A percentile compares a stretch with the other conserved stretches of the same genome.
Evolutionary conservation across 1,140 invertebrate species (phyloP).

Genomic region (Cyclargus thomasi): DNA sequence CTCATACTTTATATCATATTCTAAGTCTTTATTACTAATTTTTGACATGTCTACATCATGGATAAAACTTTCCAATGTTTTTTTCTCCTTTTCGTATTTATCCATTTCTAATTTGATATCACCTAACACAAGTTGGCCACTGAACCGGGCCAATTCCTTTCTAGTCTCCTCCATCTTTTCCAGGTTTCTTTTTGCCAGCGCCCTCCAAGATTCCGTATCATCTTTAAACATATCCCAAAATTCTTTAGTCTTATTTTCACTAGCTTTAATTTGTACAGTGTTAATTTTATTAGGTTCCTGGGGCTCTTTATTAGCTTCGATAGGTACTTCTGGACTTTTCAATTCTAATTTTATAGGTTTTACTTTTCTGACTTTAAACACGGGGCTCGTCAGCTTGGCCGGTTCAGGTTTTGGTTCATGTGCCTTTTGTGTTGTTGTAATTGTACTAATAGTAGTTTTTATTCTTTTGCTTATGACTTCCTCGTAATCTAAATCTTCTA

Average conservation of each 20-base stretch:
- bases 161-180: slow-evolving; percentile 69
- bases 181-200: slow-evolving; percentile 65
- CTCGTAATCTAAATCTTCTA: slow-evolving; percentile 60
- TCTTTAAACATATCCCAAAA: slow-evolving; percentile 72
- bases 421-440: slow-evolving; percentile 32
- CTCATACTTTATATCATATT: slow-evolving; percentile 67
- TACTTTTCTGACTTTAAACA: slow-evolving; percentile 58
- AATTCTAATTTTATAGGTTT: slow-evolving; percentile 53
- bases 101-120: slow-evolving; percentile 56
- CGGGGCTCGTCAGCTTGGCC: slow-evolving; percentile 40
- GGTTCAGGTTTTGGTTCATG: slow-evolving; percentile 38
- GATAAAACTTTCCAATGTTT: slow-evolving; percentile 58
- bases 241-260: slow-evolving; percentile 42
- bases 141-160: slow-evolving; percentile 64
- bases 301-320: slow-evolving; percentile 27
- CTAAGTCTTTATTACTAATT: slow-evolving; percentile 55
- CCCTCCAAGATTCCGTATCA: slow-evolving; percentile 72
- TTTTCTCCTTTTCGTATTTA: slow-evolving; percentile 58
- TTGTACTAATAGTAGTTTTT: slow-evolving; percentile 36
- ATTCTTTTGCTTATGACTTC: slow-evolving; percentile 38
- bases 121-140: slow-evolving; percentile 59
- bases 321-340: slow-evolving; percentile 29
- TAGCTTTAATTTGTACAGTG: neutral
- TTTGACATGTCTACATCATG: slow-evolving; percentile 63
- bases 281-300: slow-evolving; percentile 16